phyloP scores from a whole-genome alignment of 1,140 invertebrate genomes.

The Drosophila paulistorum region DNA sequence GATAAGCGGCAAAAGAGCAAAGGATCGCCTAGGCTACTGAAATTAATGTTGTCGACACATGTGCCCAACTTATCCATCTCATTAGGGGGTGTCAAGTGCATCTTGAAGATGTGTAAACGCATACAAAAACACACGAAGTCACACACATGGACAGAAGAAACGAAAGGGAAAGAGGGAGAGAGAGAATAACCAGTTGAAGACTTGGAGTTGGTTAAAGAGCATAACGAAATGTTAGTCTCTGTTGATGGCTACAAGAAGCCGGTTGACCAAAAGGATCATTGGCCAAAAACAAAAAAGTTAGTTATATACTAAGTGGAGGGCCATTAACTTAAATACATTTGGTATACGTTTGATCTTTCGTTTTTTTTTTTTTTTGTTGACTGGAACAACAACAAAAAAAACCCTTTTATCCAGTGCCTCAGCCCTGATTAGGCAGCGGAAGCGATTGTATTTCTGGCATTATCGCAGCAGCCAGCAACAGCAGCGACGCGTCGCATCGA shows the following conservation, averaged over 20 bases:
- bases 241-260: constrained; percentile 38
- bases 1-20: constrained; percentile 40
- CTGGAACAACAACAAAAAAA: background rate
- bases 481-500: constrained; percentile 15
- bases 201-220: background rate
- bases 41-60: constrained; percentile 56
- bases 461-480: constrained; percentile 31
- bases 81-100: constrained; percentile 47
- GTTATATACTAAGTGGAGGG: too few species aligned
- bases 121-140: constrained; percentile 17
- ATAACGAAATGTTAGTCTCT: constrained; percentile 45
- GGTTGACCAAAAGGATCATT: constrained; percentile 54
- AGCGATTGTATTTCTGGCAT: constrained; percentile 28
- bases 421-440: constrained; percentile 14
- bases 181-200: constrained; percentile 59
- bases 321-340: constrained; percentile 35
- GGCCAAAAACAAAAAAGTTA: background rate
- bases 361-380: background rate
- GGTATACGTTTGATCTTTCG: background rate
- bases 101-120: constrained; percentile 37
- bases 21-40: constrained; percentile 14
- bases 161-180: constrained; percentile 40
- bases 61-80: constrained; percentile 51
- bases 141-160: constrained; percentile 66
- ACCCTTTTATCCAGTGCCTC: constrained; percentile 1